These are phyloP conservation scores for Scaptomyza pallida DNA, from an alignment of 1,140 invertebrate species.

Conservation along the genomic window DNA sequence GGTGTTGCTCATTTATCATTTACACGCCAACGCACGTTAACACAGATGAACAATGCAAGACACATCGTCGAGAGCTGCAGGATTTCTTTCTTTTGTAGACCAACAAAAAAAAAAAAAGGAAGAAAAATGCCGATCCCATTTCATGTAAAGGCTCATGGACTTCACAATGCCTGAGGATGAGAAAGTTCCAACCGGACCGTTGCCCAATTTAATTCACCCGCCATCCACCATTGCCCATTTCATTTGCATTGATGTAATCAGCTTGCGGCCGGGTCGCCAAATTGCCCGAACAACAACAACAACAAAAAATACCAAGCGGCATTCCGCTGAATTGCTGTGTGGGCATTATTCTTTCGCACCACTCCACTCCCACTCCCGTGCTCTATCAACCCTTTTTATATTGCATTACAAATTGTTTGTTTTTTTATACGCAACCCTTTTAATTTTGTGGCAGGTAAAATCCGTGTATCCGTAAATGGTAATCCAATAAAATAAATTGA, in stretches of 20 bases:
- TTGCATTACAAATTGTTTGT: constrained; percentile 62
- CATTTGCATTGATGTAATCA: constrained; percentile 82
- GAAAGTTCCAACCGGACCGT: not conserved
- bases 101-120: too few species aligned
- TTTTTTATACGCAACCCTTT: constrained; percentile 60
- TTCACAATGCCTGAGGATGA: constrained; percentile 9
- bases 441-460: constrained; percentile 53
- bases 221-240: constrained; percentile 12
- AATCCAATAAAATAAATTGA: constrained; percentile 42
- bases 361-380: not conserved
- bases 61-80: constrained; percentile 17
- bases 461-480: constrained; percentile 27
- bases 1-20: constrained; percentile 78
- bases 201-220: constrained; percentile 21
- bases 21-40: constrained; percentile 77
- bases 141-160: constrained; percentile 45
- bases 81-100: constrained; percentile 56
- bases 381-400: constrained; percentile 28
- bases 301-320: constrained; percentile 56
- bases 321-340: constrained; percentile 69
- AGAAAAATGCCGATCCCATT: constrained; percentile 66
- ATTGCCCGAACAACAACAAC: constrained; percentile 45
- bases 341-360: constrained; percentile 52
- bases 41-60: constrained; percentile 63
- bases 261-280: constrained; percentile 67